These are phyloP conservation scores for Arrhopalites spinosus DNA, from an alignment of 2,888 invertebrate genomes.

Conservation along the genomic window DNA sequence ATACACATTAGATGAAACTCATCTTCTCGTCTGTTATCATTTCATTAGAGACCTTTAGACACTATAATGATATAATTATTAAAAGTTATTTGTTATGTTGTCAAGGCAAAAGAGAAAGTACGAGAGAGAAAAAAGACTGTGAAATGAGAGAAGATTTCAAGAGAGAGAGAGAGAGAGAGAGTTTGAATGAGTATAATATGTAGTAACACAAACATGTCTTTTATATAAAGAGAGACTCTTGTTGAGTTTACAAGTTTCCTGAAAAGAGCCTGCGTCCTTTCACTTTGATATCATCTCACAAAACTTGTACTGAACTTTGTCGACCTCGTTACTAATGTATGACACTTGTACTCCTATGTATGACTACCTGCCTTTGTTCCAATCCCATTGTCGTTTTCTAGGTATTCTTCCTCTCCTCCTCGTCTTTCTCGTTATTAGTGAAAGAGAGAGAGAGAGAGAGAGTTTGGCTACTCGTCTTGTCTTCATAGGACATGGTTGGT, in stretches of 20 bases:
- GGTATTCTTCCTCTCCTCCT: background rate
- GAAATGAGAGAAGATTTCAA: no score
- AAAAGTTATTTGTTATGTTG: slow-evolving; percentile 14
- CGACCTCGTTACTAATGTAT: slow-evolving; percentile 34
- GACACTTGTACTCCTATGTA: slow-evolving; percentile 23
- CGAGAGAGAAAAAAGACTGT: no score
- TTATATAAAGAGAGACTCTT: no score
- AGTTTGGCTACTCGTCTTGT: background rate
- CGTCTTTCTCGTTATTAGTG: background rate
- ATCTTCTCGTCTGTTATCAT: slow-evolving; percentile 22
- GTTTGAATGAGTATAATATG: no score
- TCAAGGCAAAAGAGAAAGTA: background rate
- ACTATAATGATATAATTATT: slow-evolving; percentile 3
- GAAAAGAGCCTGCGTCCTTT: no score
- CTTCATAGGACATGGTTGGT: background rate
- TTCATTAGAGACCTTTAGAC: slow-evolving; percentile 8
- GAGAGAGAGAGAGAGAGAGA: no score
- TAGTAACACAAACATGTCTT: no score
- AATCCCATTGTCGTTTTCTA: background rate
- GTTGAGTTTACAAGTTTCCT: no score
- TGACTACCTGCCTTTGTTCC: slow-evolving; percentile 16
- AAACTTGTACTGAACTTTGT: slow-evolving; percentile 19
- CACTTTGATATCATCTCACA: slow-evolving; percentile 14
- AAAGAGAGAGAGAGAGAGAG: no score
- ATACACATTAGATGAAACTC: background rate